Percentiles rank a stretch among this genome's conserved stretches.
These are phyloP conservation scores for Eumerus sabulonum DNA, from an alignment of 2,888 invertebrate genomes.

Conservation along the genomic window DNA sequence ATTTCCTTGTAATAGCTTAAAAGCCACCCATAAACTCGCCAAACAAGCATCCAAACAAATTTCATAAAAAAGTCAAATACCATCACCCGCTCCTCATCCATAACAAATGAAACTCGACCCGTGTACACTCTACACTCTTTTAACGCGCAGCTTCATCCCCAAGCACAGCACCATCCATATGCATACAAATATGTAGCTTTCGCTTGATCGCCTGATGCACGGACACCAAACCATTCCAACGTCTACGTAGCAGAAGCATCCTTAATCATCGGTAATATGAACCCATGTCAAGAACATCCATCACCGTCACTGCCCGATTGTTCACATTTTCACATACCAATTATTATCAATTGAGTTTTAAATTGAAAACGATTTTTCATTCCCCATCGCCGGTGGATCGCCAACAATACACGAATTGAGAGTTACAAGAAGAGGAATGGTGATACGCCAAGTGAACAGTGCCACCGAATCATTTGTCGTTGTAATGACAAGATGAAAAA, in stretches of 20 bases:
- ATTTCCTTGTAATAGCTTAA: slow-evolving; percentile 42
- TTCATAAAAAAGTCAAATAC: slow-evolving; percentile 26
- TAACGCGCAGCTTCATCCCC: slow-evolving; percentile 23
- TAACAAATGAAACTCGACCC: slow-evolving; percentile 62
- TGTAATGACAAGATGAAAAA: slow-evolving; percentile 66
- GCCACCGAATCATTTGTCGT: slow-evolving; percentile 65
- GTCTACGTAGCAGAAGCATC: slow-evolving; percentile 48
- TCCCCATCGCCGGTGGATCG: slow-evolving; percentile 42
- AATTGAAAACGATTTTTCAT: slow-evolving; percentile 71
- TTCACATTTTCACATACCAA: slow-evolving; percentile 69
- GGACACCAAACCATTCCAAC: not conserved
- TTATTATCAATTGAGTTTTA: slow-evolving; percentile 71
- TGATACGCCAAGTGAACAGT: slow-evolving; percentile 58
- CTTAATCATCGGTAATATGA: slow-evolving; percentile 68
- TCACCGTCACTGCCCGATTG: slow-evolving; percentile 71
- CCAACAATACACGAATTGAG: not conserved
- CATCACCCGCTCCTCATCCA: slow-evolving; percentile 54
- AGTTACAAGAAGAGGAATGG: slow-evolving; percentile 37
- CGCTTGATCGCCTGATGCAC: slow-evolving; percentile 8
- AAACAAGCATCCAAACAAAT: slow-evolving; percentile 34
- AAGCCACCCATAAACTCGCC: slow-evolving; percentile 16
- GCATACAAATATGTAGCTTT: not conserved
- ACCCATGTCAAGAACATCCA: slow-evolving; percentile 76
- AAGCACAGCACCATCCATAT: not conserved
- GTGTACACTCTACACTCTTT: slow-evolving; percentile 29